Conservation (phyloP, 2,113 vertebrate species). For the Lasiurus cinereus region DNA sequence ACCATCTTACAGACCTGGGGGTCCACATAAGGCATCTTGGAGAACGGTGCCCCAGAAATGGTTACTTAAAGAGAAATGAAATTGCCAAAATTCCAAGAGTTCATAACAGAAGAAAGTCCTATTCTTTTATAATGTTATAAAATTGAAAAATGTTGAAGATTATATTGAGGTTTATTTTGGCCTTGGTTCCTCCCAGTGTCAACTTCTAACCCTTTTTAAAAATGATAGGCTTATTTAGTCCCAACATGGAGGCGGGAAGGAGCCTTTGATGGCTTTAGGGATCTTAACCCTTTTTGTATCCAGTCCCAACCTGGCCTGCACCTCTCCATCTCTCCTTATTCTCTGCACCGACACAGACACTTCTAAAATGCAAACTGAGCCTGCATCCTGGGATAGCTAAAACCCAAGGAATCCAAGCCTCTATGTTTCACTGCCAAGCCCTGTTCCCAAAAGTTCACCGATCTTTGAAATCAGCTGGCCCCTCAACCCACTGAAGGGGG, state of each 20-base stretch:
- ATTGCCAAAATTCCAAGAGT: neutral
- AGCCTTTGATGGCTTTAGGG: neutral
- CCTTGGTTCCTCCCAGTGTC: slow-evolving; percentile 1
- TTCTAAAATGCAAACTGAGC: neutral
- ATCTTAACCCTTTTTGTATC: neutral
- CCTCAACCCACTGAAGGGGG: slow-evolving; percentile 44
- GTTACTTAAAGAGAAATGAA: slow-evolving; percentile 30
- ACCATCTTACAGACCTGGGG: neutral
- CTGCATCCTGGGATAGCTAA: neutral
- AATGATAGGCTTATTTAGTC: neutral
- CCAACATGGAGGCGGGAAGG: neutral
- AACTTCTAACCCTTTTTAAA: neutral
- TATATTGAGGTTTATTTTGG: neutral
- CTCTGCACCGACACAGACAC: neutral
- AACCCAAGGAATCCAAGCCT: slow-evolving; percentile 71
- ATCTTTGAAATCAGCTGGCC: slow-evolving; percentile 70
- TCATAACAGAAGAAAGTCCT: neutral
- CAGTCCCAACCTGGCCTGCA: neutral
- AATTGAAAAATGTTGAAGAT: neutral
- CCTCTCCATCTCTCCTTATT: neutral
- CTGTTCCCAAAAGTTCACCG: slow-evolving; percentile 61
- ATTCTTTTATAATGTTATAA: neutral
- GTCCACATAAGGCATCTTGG: neutral
- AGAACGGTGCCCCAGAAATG: neutral
- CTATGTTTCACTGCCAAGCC: slow-evolving; percentile 70